A percentile compares a stretch with the other conserved stretches of the same genome.
Evolutionary conservation across 2,113 vertebrate species (phyloP).

Genomic region (Urocynchramus pylzowi): DNA sequence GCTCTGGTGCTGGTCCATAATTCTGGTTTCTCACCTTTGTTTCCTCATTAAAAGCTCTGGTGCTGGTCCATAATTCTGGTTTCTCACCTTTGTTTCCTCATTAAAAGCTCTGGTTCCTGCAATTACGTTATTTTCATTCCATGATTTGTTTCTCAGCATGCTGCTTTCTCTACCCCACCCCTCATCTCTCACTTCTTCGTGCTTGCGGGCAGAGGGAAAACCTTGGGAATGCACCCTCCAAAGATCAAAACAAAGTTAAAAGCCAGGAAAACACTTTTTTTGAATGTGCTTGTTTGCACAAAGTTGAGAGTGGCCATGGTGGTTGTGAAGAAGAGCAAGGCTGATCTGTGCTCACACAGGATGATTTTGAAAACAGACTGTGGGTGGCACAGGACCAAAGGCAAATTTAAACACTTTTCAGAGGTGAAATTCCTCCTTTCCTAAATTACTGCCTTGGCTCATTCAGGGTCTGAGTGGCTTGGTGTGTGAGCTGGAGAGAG

Average conservation of each 20-base stretch:
- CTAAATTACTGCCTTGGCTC: neutral
- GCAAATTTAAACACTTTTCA: neutral
- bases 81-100: neutral
- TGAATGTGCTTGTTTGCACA: neutral
- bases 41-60: neutral
- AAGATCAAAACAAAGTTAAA: neutral
- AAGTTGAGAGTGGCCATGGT: neutral
- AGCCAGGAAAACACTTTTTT: neutral
- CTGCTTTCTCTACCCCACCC: neutral
- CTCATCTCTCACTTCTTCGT: neutral
- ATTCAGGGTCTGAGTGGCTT: neutral
- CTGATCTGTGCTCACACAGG: neutral
- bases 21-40: neutral
- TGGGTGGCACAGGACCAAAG: neutral
- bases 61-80: neutral
- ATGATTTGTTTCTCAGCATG: rapidly evolving
- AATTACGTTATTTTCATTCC: neutral
- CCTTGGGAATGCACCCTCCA: neutral
- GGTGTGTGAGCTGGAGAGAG: neutral
- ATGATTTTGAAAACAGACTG: neutral
- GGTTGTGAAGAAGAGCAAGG: rapidly evolving
- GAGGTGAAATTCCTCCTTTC: neutral
- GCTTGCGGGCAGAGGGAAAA: neutral
- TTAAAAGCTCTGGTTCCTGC: neutral
- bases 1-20: too few relatives aligned